Evolutionary conservation across 2,888 invertebrate genomes (phyloP), one percentile per base, ranked within the genome.

Genomic region (Nebria salina): DNA sequence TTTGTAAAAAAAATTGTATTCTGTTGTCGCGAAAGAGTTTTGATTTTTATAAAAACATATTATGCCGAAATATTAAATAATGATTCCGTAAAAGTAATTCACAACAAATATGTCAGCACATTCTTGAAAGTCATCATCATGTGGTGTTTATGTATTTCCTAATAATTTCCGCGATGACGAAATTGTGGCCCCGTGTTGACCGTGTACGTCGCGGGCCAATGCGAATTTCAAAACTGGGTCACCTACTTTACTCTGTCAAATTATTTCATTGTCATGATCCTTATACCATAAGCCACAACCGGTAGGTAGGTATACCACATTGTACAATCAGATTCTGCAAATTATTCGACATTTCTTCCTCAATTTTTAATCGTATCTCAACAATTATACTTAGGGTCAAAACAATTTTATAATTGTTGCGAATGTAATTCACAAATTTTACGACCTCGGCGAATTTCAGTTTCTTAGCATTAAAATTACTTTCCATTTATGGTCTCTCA

Each of bases 161-260:
- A 54, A 54, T 54, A 54, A 34, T 70, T 70, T 43, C 25, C 20
- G 25, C n/a, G 34, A 26, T 77, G 70, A 77, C 77, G 77, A 77
- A 77, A 77, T 64, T 68, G 76, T 68, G 43, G 72, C 65, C 41
- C 15, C 5, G 26, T 15, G 41, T 54, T 73, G 79, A 75, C 80
- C 80, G 75, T 75, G 80, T 65, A 66, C 25, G 25, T 15, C 43
- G 70, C 70, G 80, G 80, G 75, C 80, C 80, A 80, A 80, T 80
- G 80, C 75, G 75, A 80, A 80, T 75, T 75, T 72, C 42, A 80
- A 80, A 78, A 80, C 80, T 80, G 75, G 75, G 80, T 80, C 80
- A 80, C 80, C 80, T 66, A 80, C 64, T 80, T 80, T 75, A 34
- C 72, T 68, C 65, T 80, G 80, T 70, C 70, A 80, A 80, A 75